Evolutionary conservation across 2,113 vertebrate species (phyloP).

Genomic region (Oreochromis tanganicae): DNA sequence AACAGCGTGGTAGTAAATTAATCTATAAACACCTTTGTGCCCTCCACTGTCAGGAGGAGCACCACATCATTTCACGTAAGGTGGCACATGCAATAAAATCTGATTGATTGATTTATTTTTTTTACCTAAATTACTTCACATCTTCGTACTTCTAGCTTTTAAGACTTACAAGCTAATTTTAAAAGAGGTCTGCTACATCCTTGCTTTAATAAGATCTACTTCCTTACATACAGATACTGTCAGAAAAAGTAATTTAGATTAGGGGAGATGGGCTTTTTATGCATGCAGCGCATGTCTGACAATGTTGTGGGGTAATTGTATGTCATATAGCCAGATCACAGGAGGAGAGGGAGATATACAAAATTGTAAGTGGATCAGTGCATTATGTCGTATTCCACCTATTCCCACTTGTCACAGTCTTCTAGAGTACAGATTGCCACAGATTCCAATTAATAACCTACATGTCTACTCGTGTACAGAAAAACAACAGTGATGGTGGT

Average conservation of each 20-base stretch:
- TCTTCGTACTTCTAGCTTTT: neutral
- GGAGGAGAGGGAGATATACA: neutral
- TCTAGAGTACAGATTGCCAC: neutral
- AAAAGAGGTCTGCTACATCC: neutral
- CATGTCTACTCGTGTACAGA: constrained; percentile 5
- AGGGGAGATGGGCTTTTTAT: neutral
- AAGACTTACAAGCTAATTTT: neutral
- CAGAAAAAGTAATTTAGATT: neutral
- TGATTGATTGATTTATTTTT: neutral
- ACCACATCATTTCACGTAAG: neutral
- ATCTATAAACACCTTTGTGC: neutral
- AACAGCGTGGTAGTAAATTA: neutral
- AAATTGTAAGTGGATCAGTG: neutral
- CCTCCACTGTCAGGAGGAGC: neutral
- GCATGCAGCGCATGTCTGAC: constrained; percentile 12
- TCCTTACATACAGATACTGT: neutral
- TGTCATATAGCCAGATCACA: constrained; percentile 37
- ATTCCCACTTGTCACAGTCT: neutral
- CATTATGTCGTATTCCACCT: neutral
- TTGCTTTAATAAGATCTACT: neutral
- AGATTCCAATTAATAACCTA: constrained; percentile 37
- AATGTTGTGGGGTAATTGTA: constrained; percentile 37
- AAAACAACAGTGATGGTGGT: constrained; percentile 27
- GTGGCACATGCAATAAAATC: neutral
- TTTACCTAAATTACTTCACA: neutral